Conservation (phyloP, 2,888 invertebrate genomes). For the Orchestes rusci region DNA sequence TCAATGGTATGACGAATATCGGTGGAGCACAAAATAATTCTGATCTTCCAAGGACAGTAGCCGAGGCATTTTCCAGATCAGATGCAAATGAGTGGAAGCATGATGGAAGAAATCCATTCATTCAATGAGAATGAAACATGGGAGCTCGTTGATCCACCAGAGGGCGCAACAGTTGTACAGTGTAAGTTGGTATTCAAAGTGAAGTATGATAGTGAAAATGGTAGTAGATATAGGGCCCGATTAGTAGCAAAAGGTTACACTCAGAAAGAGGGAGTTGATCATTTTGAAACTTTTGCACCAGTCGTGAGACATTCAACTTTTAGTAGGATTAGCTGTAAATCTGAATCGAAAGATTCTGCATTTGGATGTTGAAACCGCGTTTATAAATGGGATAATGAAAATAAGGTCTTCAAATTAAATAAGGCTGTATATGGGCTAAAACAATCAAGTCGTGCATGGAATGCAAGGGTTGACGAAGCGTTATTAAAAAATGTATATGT, state of each 20-base stretch:
- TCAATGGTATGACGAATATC: conserved; percentile 6
- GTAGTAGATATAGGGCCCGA: conserved; percentile 27
- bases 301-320: no score
- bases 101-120: conserved; percentile 30
- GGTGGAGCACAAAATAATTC: no score
- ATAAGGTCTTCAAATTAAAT: conserved; percentile 19
- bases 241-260: conserved; percentile 31
- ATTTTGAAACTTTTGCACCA: no score
- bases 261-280: no score
- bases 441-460: no score
- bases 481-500: conserved; percentile 13
- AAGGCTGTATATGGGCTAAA: conserved; percentile 27
- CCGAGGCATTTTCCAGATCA: conserved; percentile 27
- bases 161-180: conserved; percentile 26
- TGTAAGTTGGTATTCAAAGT: conserved; percentile 34
- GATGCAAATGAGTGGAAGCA: conserved; percentile 27
- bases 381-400: conserved; percentile 14
- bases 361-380: conserved; percentile 18
- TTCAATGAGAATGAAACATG: conserved; percentile 29
- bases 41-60: conserved; percentile 13
- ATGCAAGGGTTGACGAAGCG: conserved; percentile 15
- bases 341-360: conserved; percentile 14
- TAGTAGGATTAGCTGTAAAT: conserved; percentile 25
- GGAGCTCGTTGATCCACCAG: conserved; percentile 23
- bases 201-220: conserved; percentile 27